A percentile compares a stretch with the other conserved stretches of the same genome.
These are phyloP conservation scores for silkworm (Bombyx mori) DNA, from an alignment of 1,140 invertebrate genomes.

Conservation along the genomic window DNA sequence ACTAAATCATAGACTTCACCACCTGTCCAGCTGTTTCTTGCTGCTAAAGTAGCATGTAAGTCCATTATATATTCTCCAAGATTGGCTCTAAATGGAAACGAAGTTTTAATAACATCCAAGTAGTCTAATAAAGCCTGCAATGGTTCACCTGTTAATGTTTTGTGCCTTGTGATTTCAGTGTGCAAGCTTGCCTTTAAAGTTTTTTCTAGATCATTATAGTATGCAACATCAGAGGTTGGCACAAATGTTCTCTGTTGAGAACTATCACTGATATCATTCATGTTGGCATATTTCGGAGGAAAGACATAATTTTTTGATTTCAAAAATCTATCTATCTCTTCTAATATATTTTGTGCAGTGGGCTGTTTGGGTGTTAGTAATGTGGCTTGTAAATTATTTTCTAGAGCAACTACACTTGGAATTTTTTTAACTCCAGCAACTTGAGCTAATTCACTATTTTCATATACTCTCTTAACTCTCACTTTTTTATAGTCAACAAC, in stretches of 20 bases:
- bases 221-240: constrained; percentile 69
- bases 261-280: constrained; percentile 29
- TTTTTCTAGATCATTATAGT: constrained; percentile 89
- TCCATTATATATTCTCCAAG: constrained; percentile 76
- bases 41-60: constrained; percentile 63
- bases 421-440: constrained; percentile 64
- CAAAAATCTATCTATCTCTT: constrained; percentile 70
- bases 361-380: constrained; percentile 54
- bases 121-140: constrained; percentile 82
- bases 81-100: constrained; percentile 81
- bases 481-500: constrained; percentile 70
- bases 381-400: constrained; percentile 46
- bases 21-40: constrained; percentile 70
- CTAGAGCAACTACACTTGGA: constrained; percentile 70
- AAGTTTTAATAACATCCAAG: constrained; percentile 77
- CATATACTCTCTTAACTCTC: constrained; percentile 70
- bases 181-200: constrained; percentile 83
- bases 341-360: constrained; percentile 57
- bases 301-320: constrained; percentile 57
- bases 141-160: constrained; percentile 78
- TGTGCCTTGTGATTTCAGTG: constrained; percentile 83
- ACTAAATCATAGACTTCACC: constrained; percentile 72
- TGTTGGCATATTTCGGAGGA: constrained; percentile 26
- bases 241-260: constrained; percentile 49
- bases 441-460: constrained; percentile 70